Evolutionary conservation across 1,140 invertebrate genomes (phyloP), one percentile per base, ranked within the genome.

Genomic region (Mizuhopecten yessoensis): DNA sequence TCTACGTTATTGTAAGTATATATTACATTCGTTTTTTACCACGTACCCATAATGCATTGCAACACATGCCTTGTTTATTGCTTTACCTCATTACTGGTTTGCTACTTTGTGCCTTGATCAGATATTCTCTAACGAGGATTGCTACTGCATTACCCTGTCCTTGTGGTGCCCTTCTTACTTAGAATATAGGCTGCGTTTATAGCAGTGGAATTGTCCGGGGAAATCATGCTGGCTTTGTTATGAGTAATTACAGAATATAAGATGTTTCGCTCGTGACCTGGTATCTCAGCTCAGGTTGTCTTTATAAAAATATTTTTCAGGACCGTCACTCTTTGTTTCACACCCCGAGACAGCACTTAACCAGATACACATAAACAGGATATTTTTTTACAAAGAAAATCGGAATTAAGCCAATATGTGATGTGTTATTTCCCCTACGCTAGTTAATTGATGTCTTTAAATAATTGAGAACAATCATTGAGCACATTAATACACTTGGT

Each of bases 1-100:
- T 75, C 57, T n/a, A 75, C 57, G 57, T 75, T 75, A 75, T 75
- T 75, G 57, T 75, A 75, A 75, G 57, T 75, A 75, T 75, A 75
- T 15, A 45, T 75, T 75, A 75, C 57, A 29, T 9, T 29, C 23
- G 5, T 75, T 17, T 17, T 5, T 29, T 29, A 29, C n/a, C n/a
- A 75, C 9, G 9, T 29, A 49, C 13, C 11, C 45, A 23, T 49
- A 49, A n/a, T n/a, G n/a, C n/a, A n/a, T n/a, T n/a, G n/a, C n/a
- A n/a, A n/a, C n/a, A n/a, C n/a, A n/a, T n/a, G n/a, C n/a, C n/a
- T 39, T 39, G 13, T 39, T 5, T 39, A 39, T 39, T 7, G 5
- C 5, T 39, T 39, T 39, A 7, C 13, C 36, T 7, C 5, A 39
- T 7, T 39, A 39, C 36, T 39, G 13, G 5, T 7, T 39, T 39